Percentiles rank a stretch among this genome's conserved stretches.
Conservation (phyloP, 2,797 vertebrate genomes). For the Odontamblyopus lacepedii region DNA sequence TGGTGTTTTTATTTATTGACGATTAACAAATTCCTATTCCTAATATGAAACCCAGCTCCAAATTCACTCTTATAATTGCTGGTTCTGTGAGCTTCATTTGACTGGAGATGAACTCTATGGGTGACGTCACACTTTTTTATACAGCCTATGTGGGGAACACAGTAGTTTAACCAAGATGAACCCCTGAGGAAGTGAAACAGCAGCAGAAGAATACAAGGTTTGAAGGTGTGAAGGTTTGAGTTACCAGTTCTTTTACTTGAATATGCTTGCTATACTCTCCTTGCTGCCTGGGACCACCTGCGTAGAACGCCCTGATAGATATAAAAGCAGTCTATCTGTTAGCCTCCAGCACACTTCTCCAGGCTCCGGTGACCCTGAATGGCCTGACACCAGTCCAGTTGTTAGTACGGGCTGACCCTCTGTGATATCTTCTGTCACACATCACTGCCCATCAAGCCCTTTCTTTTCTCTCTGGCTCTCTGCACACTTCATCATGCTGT, state of each 20-base stretch:
- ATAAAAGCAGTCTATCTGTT: constrained; percentile 30
- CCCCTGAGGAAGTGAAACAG: constrained; percentile 62
- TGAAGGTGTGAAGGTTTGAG: constrained; percentile 67
- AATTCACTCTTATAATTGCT: too few relatives aligned
- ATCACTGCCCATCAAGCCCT: constrained; percentile 70
- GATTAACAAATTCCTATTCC: too few relatives aligned
- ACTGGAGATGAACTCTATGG: too few relatives aligned
- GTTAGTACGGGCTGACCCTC: constrained; percentile 74
- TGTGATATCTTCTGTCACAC: constrained; percentile 78
- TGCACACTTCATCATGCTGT: constrained; percentile 68
- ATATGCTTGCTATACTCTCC: constrained; percentile 56
- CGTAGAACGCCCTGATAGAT: constrained; percentile 51
- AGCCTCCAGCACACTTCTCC: constrained; percentile 42
- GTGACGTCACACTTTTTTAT: too few relatives aligned
- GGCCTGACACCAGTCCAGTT: constrained; percentile 61
- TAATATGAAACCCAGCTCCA: too few relatives aligned
- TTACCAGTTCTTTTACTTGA: constrained; percentile 66
- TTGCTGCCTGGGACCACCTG: constrained; percentile 72
- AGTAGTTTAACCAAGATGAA: constrained; percentile 50
- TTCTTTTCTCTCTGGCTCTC: constrained; percentile 57
- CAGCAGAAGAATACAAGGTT: constrained; percentile 62
- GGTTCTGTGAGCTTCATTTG: too few relatives aligned
- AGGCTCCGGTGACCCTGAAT: constrained; percentile 70
- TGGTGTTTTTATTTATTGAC: too few relatives aligned
- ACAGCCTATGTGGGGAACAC: constrained; percentile 46